Base-by-base conservation (phyloP, 2,888 invertebrate genomes). In the Fragum fragum region DNA sequence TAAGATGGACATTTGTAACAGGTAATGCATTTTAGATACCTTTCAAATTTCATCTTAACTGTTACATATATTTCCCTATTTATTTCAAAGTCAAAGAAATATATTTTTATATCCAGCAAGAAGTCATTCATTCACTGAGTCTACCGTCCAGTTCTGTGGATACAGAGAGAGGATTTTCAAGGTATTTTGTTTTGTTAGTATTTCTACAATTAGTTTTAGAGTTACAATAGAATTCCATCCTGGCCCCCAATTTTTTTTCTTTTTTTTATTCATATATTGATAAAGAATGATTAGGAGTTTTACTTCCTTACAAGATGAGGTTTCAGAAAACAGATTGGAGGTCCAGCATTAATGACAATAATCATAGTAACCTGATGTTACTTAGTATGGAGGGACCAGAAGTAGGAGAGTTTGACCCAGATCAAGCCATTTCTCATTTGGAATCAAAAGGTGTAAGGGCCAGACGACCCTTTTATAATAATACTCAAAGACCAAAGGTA, bases 81-180 rank as follows among this genome's bases (percentile, higher is more conserved):
- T 32, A 76, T 14, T 70, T 81, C 23, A 39, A 16, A 3, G 57
- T 81, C 16, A n/a, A n/a, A n/a, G n/a, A n/a, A n/a, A n/a, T n/a
- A n/a, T n/a, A n/a, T n/a, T n/a, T n/a, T n/a, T n/a, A n/a, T n/a
- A n/a, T n/a, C n/a, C n/a, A n/a, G n/a, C n/a, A n/a, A n/a, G n/a
- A n/a, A 9, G 61, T 81, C 6, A 23, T 59, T 32, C 63, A 52
- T 14, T 42, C 76, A 16, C 70, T 76, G 55, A 70, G 61, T 0
- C 39, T 76, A 2, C 81, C 73, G 18, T 76, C 73, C 0, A 76
- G 73, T 29, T 63, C 53, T 53, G 81, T 76, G 6, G 80, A 80
- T 66, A 76, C 81, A 23, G 76, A 81, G 32, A 73, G 76, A 76
- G 81, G 81, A 5, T 81, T 81, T 42, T 81, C 70, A 23, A 69